phyloP scores from a whole-genome alignment of 2,888 invertebrate species.

The Drosophila prolongata region DNA sequence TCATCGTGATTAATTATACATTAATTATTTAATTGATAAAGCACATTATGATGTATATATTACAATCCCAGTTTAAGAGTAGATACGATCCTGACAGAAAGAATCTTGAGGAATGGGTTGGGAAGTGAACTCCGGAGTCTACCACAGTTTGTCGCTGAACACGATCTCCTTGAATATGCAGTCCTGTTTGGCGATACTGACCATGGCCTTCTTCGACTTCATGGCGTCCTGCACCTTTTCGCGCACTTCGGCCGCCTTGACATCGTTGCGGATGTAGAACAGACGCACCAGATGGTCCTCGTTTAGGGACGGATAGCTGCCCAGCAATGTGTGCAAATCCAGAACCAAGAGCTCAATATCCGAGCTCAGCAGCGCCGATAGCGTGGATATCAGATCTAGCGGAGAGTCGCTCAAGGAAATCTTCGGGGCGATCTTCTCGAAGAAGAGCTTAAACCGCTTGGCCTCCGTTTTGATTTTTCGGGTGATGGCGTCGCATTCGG shows the following conservation, averaged over 20 bases:
- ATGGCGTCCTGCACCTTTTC: constrained; percentile 91
- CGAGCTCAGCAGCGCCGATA: constrained; percentile 96
- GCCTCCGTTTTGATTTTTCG: constrained; percentile 94
- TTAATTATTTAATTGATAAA: constrained; percentile 22
- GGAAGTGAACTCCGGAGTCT: constrained; percentile 27
- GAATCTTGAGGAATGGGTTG: constrained; percentile 19
- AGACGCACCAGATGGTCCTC: constrained; percentile 95
- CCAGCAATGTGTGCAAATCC: constrained; percentile 93
- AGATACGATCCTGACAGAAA: constrained; percentile 18
- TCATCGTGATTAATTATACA: not conserved
- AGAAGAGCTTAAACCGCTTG: constrained; percentile 92
- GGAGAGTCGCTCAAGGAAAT: constrained; percentile 89
- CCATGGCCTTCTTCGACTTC: constrained; percentile 87
- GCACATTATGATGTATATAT: constrained; percentile 10
- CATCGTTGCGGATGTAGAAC: constrained; percentile 93
- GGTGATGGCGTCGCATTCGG: constrained; percentile 92
- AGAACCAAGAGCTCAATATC: constrained; percentile 96
- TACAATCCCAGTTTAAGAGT: constrained; percentile 29
- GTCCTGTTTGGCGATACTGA: constrained; percentile 85
- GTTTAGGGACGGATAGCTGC: constrained; percentile 94
- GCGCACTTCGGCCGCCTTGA: constrained; percentile 92
- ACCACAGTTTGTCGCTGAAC: constrained; percentile 86
- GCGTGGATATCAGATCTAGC: constrained; percentile 92
- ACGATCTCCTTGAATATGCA: constrained; percentile 88
- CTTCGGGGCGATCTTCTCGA: constrained; percentile 89